A percentile compares a stretch with the other conserved stretches of the same genome.
Evolutionary conservation across 2,888 invertebrate species (phyloP).

Genomic region (Koerneria pararmatus): DNA sequence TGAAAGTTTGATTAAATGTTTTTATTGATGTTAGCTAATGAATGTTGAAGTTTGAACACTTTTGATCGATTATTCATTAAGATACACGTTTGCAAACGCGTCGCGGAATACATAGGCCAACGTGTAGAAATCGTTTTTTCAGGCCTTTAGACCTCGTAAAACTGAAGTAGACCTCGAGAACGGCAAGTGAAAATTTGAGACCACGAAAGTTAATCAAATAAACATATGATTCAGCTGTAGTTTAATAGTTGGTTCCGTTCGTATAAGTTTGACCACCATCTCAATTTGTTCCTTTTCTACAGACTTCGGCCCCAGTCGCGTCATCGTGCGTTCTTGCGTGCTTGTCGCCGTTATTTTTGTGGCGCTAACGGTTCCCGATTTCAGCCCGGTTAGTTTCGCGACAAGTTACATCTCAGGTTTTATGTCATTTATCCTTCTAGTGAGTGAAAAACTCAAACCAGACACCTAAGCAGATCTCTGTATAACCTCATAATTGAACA

Average conservation of each 20-base stretch:
- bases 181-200: no score
- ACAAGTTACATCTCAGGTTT: no score
- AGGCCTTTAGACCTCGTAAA: no score
- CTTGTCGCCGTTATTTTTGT: conserved; percentile 46
- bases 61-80: no score
- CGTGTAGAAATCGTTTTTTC: no score
- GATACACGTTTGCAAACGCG: no score
- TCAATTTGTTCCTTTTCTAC: conserved; percentile 7
- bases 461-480: neutral
- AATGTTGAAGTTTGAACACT: no score
- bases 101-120: no score
- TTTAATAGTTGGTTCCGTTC: neutral
- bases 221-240: neutral
- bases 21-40: no score
- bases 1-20: no score
- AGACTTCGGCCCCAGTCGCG: conserved; percentile 48
- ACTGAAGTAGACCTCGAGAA: no score
- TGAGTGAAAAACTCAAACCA: neutral
- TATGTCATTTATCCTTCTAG: neutral
- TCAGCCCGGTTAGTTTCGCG: conserved; percentile 48
- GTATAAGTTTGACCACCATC: neutral
- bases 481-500: neutral
- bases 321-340: conserved; percentile 43
- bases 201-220: no score
- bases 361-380: conserved; percentile 50